Conservation (phyloP, 2,797 vertebrate genomes). For the Falco novaeseelandiae region DNA sequence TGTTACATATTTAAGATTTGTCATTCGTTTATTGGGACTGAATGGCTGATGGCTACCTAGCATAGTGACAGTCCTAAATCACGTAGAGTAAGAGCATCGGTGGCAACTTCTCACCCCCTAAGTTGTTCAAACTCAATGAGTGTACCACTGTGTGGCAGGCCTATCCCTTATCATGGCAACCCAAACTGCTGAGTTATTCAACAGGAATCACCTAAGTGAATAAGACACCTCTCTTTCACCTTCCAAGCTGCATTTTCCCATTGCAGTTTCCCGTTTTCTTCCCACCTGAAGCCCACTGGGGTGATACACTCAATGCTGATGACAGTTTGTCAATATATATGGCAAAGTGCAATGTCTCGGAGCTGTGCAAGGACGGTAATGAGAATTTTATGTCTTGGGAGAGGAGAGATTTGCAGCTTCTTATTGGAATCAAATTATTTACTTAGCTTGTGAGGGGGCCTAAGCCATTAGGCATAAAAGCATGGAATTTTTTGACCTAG, state of each 20-base stretch:
- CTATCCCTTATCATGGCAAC: neutral
- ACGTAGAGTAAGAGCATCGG: neutral
- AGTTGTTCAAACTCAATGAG: neutral
- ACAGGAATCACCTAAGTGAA: neutral
- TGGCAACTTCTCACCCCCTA: neutral
- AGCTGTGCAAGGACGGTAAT: neutral
- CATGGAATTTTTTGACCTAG: neutral
- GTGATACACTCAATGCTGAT: neutral
- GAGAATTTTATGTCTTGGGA: slow-evolving; percentile 37
- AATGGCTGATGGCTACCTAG: neutral
- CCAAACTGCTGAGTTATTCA: neutral
- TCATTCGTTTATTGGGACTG: neutral
- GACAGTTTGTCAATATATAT: slow-evolving; percentile 38
- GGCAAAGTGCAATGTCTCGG: neutral
- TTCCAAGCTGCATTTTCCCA: neutral
- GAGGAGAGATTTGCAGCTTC: neutral
- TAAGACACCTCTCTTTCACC: neutral
- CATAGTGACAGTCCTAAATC: neutral
- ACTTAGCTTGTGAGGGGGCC: neutral
- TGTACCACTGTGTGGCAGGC: neutral
- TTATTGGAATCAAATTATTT: slow-evolving; percentile 43
- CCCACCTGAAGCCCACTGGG: neutral
- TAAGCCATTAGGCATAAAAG: slow-evolving; percentile 6
- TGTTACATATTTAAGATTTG: neutral
- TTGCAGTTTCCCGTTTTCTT: neutral